A percentile compares a stretch with the other conserved stretches of the same genome.
Evolutionary conservation across 2,888 invertebrate genomes (phyloP).

Genomic region (Nemotelus pantherinus): DNA sequence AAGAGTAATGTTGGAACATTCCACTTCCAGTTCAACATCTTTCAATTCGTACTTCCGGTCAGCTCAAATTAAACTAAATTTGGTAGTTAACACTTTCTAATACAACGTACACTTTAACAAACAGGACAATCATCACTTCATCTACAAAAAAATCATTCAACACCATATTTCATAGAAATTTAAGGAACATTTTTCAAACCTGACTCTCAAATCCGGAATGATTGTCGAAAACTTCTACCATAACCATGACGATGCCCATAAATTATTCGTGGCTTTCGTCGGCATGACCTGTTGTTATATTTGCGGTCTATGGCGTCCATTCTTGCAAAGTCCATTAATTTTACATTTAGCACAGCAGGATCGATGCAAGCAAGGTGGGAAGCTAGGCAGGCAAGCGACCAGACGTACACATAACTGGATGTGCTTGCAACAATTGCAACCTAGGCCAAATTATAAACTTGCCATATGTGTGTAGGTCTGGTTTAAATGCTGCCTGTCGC

Average conservation of each 20-base stretch:
- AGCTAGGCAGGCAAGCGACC: too few relatives aligned
- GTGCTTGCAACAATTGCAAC: neutral
- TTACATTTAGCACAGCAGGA: constrained; percentile 17
- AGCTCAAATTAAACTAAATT: too few relatives aligned
- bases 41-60: too few relatives aligned
- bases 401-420: neutral
- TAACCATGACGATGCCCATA: constrained; percentile 12
- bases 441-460: constrained; percentile 11
- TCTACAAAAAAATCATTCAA: too few relatives aligned
- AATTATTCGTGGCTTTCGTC: constrained; percentile 26
- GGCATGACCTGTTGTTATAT: constrained; percentile 26
- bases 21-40: too few relatives aligned
- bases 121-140: too few relatives aligned
- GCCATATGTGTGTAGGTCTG: neutral
- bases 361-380: neutral
- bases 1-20: too few relatives aligned
- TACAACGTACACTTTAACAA: too few relatives aligned
- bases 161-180: too few relatives aligned
- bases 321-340: constrained; percentile 32
- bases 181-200: too few relatives aligned
- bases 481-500: neutral
- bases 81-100: too few relatives aligned
- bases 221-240: neutral
- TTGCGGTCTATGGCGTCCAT: constrained; percentile 25
- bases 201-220: too few relatives aligned